A percentile compares a stretch with the other conserved stretches of the same genome.
Conservation (phyloP, 2,797 vertebrate genomes). For the Pangasius macronema region DNA sequence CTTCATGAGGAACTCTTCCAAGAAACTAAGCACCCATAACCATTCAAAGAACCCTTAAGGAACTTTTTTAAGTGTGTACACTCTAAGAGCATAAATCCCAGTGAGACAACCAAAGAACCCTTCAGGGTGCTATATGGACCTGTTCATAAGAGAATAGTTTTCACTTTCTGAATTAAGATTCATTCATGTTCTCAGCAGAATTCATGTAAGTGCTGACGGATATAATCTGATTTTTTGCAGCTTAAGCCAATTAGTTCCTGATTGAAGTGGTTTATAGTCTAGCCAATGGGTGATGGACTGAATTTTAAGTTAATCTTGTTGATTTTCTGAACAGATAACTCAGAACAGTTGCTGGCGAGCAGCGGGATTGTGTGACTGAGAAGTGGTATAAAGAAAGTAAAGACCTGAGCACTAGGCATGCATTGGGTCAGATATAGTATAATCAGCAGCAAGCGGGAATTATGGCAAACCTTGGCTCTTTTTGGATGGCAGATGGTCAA, state of each 20-base stretch:
- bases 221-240: background rate
- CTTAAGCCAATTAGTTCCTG: background rate
- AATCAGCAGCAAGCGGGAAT: background rate
- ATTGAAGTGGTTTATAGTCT: background rate
- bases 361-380: background rate
- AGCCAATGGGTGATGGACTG: background rate
- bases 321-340: background rate
- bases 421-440: background rate
- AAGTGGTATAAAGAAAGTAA: background rate
- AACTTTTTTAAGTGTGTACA: background rate
- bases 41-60: background rate
- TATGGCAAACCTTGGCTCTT: background rate
- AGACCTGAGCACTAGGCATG: background rate
- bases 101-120: background rate
- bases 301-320: conserved; percentile 6
- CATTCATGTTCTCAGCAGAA: background rate
- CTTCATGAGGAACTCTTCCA: background rate
- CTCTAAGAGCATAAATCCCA: background rate
- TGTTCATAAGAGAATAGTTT: background rate
- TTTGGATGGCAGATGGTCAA: background rate
- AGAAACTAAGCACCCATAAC: background rate
- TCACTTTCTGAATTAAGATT: background rate
- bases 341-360: background rate
- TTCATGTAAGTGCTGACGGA: background rate
- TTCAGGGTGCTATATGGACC: background rate